Base-by-base conservation (phyloP, 2,888 invertebrate genomes). In the Artemia sinica region DNA sequence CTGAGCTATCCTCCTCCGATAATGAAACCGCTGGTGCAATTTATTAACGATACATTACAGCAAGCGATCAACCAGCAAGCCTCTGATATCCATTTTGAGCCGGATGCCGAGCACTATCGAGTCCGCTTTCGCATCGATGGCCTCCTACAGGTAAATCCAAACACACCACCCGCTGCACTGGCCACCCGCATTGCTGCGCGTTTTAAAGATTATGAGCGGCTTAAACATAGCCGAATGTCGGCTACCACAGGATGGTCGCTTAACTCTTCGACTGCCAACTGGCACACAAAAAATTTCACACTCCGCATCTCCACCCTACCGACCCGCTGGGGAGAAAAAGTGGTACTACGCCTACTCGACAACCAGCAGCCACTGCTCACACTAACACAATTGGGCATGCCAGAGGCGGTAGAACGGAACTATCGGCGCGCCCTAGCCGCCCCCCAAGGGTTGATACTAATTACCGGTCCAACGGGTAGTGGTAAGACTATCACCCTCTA, bases 231-330 rank as follows among this genome's bases (percentile, higher is more conserved):
- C 67, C 67, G 67, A 67, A 51, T 11, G 14, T 10, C 67, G 67
- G 11, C 67, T 67, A 50, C 67, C 67, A 51, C 67, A 67, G 67
- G 67, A 67, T 51, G 67, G 67, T 14, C 67, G 67, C 49, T 50
- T 67, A 18, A 41, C 51, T 10, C 67, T 67, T 12, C 41, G 67
- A 12, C 12, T 67, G 41, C n/a, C n/a, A n/a, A n/a, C n/a, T n/a
- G n/a, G n/a, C 11, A 10, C 50, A 50, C 50, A 18, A 11, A 41
- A 52, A 12, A 12, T 13, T 12, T 52, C 12, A 13, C 12, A 12
- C 12, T 52, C 12, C 52, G 52, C 52, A 13, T 52, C 13, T 52
- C 52, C 12, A 52, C 52, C 52, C 52, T 52, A 13, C 52, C 52
- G 12, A 52, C 52, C 52, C 12, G 52, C 52, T 13, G 13, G 12